Conservation (phyloP, 2,113 vertebrate species). For the Oplegnathus fasciatus region DNA sequence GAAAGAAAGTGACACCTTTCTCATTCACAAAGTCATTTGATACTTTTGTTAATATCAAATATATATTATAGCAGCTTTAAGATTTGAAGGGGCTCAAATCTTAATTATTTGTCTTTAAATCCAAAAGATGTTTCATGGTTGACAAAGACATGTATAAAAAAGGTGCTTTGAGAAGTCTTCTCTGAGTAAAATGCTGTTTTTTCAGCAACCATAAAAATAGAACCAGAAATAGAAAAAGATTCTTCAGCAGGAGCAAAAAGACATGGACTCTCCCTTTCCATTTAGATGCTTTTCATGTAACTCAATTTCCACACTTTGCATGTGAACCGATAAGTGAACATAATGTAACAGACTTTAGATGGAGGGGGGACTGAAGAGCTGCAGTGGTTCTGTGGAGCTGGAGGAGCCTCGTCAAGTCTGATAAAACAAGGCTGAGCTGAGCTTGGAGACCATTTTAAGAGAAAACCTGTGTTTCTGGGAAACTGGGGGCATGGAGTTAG, state of each 20-base stretch:
- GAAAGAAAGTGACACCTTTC: background rate
- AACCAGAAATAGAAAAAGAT: background rate
- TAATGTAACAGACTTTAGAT: background rate
- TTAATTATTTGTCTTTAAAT: background rate
- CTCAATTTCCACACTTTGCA: background rate
- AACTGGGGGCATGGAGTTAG: background rate
- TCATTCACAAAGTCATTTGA: background rate
- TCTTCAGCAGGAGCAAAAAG: background rate
- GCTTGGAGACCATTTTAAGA: background rate
- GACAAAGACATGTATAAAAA: too few relatives aligned
- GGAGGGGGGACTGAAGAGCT: background rate
- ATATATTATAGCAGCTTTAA: background rate
- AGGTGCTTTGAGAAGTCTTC: too few relatives aligned
- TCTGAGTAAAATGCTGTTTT: too few relatives aligned
- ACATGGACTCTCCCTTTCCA: background rate
- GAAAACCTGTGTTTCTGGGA: background rate
- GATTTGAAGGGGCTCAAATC: background rate
- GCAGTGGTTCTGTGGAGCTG: background rate
- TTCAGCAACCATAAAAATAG: background rate
- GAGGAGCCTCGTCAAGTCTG: background rate
- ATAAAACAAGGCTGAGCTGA: background rate
- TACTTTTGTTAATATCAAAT: background rate
- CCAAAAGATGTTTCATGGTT: too few relatives aligned
- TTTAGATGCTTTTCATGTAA: background rate
- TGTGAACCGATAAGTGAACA: background rate